Evolutionary conservation across 2,797 vertebrate genomes (phyloP).

Genomic region (Enoplosus armatus): DNA sequence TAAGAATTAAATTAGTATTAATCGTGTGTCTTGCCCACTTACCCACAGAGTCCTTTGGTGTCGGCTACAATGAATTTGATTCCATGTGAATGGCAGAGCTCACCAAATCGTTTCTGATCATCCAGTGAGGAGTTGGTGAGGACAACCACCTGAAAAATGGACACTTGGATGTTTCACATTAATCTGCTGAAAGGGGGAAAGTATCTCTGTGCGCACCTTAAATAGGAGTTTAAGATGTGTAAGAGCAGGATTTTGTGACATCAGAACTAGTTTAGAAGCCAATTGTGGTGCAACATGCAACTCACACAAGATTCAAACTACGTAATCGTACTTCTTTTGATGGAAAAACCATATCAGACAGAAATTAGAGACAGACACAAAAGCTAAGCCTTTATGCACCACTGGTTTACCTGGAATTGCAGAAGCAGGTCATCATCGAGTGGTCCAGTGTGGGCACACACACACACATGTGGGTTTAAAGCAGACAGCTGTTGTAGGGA

Average conservation of each 20-base stretch:
- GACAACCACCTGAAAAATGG: constrained; percentile 88
- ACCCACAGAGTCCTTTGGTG: constrained; percentile 92
- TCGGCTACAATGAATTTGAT: constrained; percentile 89
- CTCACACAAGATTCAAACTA: no score
- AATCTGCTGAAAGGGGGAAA: no score
- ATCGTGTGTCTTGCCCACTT: constrained; percentile 52
- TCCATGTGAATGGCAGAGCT: constrained; percentile 84
- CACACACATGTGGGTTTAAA: constrained; percentile 85
- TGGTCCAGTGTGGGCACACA: constrained; percentile 70
- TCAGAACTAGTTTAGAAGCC: no score
- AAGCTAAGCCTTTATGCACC: neutral
- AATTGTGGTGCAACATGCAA: no score
- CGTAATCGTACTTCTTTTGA: no score
- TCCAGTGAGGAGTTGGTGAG: constrained; percentile 89
- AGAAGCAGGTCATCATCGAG: constrained; percentile 82
- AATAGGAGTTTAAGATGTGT: no score
- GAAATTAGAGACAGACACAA: neutral
- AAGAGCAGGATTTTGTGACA: no score
- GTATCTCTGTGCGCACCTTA: no score
- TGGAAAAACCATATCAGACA: neutral
- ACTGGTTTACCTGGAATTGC: constrained; percentile 84
- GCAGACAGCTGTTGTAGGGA: constrained; percentile 80
- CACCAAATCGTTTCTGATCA: constrained; percentile 87
- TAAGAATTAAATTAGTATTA: no score
- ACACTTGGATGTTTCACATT: no score